A percentile compares a stretch with the other conserved stretches of the same genome.
These are phyloP conservation scores for Heliconius melpomene DNA, from an alignment of 1,140 invertebrate genomes.

Conservation along the genomic window DNA sequence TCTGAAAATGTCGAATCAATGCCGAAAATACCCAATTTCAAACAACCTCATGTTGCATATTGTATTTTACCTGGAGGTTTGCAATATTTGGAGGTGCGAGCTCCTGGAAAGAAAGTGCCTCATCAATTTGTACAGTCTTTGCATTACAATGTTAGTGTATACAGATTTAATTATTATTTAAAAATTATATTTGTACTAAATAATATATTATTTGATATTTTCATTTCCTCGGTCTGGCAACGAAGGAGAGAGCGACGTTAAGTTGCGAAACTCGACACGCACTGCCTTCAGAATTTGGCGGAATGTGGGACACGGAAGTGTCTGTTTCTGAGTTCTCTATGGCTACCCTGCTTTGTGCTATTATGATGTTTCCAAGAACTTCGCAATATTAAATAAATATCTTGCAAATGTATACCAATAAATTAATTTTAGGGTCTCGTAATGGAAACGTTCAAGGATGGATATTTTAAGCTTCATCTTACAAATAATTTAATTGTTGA, in stretches of 20 bases:
- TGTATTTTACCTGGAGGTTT: conserved; percentile 75
- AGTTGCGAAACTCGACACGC: too few species aligned
- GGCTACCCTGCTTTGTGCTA: too few species aligned
- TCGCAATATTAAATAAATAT: background rate
- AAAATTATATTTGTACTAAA: background rate
- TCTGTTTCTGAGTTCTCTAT: too few species aligned
- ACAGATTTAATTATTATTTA: background rate
- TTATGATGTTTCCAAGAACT: too few species aligned
- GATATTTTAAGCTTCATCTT: conserved; percentile 70
- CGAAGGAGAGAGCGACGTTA: too few species aligned
- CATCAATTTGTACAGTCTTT: conserved; percentile 65
- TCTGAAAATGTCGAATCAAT: background rate
- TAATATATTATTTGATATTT: too few species aligned
- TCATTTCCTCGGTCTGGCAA: too few species aligned
- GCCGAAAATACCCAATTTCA: conserved; percentile 47
- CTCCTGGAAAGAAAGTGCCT: conserved; percentile 72
- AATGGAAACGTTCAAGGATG: conserved; percentile 67
- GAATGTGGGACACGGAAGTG: too few species aligned
- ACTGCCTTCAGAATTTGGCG: too few species aligned
- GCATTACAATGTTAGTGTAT: conserved; percentile 58
- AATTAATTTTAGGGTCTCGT: conserved; percentile 57
- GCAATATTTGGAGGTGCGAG: conserved; percentile 74
- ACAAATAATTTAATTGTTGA: conserved; percentile 61
- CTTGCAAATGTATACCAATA: background rate
- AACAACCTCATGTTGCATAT: conserved; percentile 66